Evolutionary conservation across 2,888 invertebrate species (phyloP).

Genomic region (Octonoba sinensis): DNA sequence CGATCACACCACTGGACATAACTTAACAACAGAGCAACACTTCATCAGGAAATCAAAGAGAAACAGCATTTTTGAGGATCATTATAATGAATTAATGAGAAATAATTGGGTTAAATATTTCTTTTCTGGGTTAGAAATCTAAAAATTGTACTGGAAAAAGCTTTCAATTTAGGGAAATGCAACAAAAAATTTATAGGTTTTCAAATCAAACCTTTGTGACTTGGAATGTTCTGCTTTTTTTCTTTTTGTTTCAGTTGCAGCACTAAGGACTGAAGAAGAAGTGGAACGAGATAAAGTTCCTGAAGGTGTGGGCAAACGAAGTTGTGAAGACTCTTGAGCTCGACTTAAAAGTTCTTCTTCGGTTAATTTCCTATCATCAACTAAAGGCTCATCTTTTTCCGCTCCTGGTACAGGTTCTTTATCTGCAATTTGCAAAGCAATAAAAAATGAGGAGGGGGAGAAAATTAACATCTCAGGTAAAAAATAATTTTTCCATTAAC

Average conservation of each 20-base stretch:
- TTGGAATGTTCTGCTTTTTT: conserved; percentile 61
- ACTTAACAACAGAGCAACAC: too few relatives aligned
- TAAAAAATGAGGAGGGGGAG: background rate
- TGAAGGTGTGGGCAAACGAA: conserved; percentile 67
- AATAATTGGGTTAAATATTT: too few relatives aligned
- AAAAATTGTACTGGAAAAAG: too few relatives aligned
- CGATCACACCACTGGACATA: too few relatives aligned
- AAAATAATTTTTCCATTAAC: background rate
- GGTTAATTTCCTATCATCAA: conserved; percentile 68
- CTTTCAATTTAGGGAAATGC: background rate
- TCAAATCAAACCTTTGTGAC: conserved; percentile 25
- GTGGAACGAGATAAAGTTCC: conserved; percentile 64
- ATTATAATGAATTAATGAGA: too few relatives aligned
- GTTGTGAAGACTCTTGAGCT: conserved; percentile 67
- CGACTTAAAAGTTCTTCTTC: conserved; percentile 68
- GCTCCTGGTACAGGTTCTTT: conserved; percentile 1
- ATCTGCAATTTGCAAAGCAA: background rate
- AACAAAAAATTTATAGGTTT: background rate
- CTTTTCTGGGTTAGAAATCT: too few relatives aligned
- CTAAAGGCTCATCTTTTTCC: conserved; percentile 56
- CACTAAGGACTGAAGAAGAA: conserved; percentile 61
- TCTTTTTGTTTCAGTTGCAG: conserved; percentile 65
- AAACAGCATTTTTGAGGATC: too few relatives aligned
- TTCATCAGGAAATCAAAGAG: too few relatives aligned
- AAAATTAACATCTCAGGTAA: background rate